Evolutionary conservation across 2,888 invertebrate species (phyloP), one percentile per base, ranked within the genome.

Genomic region (Anodontia alba): DNA sequence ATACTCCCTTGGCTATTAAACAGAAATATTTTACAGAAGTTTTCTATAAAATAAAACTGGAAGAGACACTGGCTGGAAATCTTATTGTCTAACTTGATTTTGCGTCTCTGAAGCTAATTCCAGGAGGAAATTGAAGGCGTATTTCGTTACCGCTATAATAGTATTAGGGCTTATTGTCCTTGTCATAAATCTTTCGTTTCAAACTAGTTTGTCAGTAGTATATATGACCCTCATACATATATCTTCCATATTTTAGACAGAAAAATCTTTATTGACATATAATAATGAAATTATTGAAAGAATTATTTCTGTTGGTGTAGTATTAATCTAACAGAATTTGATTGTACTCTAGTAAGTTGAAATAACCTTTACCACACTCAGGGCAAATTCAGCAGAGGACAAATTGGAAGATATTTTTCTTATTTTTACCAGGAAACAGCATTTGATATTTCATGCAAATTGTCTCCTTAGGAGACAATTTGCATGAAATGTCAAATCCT

Each of bases 251-350:
- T 54, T 54, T 54, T 26, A 2, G 54, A 5, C 26, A 23, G 15
- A 54, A 54, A 54, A 54, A 23, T 26, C 54, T n/a, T 54, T 54
- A 54, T 54, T 54, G 54, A 54, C n/a, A 54, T 23, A 54, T 5
- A 54, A 54, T 54, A 54, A 54, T 54, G 54, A 26, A 54, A 54
- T 54, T 54, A 54, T 54, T 54, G 54, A 54, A 8, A n/a, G n/a
- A 54, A 54, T 54, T 54, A n/a, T 54, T 26, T 26, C 54, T n/a
- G 23, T 23, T 26, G 26, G 17, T 54, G 54, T 20, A n/a, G 17
- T 54, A 54, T 54, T 54, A 54, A 26, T 26, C 54, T 26, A 23
- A 54, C 23, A 23, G 23, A 54, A 54, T 54, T 54, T 1, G 23
- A 54, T 54, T 54, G 23, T 23, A 54, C 54, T 54, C 26, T 10